phyloP scores from a whole-genome alignment of 2,113 vertebrate species.

The Xenopus borealis region DNA sequence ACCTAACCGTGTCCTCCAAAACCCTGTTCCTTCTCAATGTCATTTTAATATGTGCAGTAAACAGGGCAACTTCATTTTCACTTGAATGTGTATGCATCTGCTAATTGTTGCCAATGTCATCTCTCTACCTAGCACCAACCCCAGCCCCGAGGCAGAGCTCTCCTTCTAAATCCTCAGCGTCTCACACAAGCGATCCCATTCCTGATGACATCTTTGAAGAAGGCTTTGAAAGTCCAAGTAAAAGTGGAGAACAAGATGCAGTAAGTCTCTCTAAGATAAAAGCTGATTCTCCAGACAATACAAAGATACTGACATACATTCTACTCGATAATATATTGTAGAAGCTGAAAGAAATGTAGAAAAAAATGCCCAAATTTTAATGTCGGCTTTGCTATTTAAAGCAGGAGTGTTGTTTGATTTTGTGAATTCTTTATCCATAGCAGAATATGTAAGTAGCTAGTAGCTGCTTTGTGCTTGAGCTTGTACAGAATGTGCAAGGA shows the following conservation, averaged over 20 bases:
- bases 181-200: conserved; percentile 85
- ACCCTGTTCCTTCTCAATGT: conserved; percentile 32
- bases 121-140: conserved; percentile 78
- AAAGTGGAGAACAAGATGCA: conserved; percentile 90
- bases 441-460: background rate
- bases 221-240: conserved; percentile 91
- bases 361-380: background rate
- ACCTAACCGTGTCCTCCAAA: conserved; percentile 39
- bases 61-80: background rate
- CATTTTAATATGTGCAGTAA: conserved; percentile 20
- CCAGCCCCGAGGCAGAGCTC: conserved; percentile 90
- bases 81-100: background rate
- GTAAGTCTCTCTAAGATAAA: conserved; percentile 70
- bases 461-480: background rate
- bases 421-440: background rate
- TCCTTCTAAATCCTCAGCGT: conserved; percentile 91
- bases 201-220: conserved; percentile 92
- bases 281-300: conserved; percentile 15
- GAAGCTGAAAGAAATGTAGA: background rate
- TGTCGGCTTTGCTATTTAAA: background rate
- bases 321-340: background rate
- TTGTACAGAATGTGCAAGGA: too few species aligned
- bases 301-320: background rate
- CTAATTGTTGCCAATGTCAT: conserved; percentile 33
- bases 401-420: background rate